Base-by-base conservation (phyloP, 2,113 vertebrate species). In the Dicerorhinus sumatrensis region DNA sequence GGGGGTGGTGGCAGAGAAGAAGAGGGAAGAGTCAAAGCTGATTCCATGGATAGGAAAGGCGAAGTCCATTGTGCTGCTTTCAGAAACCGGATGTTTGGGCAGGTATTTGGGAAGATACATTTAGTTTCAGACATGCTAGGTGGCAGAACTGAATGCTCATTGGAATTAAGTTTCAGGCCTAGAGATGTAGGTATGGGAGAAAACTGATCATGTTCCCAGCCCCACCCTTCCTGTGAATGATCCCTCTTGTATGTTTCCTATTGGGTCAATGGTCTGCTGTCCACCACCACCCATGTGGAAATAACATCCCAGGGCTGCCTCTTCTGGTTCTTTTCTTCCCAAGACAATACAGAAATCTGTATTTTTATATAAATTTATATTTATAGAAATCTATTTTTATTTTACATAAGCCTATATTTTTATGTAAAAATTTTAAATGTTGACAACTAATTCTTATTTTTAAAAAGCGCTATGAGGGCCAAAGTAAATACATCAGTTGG, bases 381-480 rank as follows among this genome's bases (percentile, higher is more conserved):
- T 80, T 82, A 86, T 62, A 81, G 39, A 86, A 75, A 58, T 79
- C 11, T 48, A 2, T 42, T 23, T 48, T 42, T 67, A 36, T 54
- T 36, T 79, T 31, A 46, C 25, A 76, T 39, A 83, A 69, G 60
- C 23, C 11, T 77, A 4, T 70, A 33, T 79, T 89, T 97, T 83
- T 73, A 58, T 39, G 12, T 88, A 56, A 75, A 83, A 36, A 70
- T 16, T 8, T n/a, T 27, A 86, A 88, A 77, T 56, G 27, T 54
- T 62, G n/a, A 83, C 33, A 75, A 58, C n/a, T n/a, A 48, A 81
- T 82, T 91, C 29, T 94, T 92, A 33, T 62, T 96, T 97, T 90
- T 31, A 36, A 80, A 96, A 81, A 75, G n/a, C 51, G 77, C 27
- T 5, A 0, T 11, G 14, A 83, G 80, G 79, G 31, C 76, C 56